Base-by-base conservation (phyloP, 2,797 vertebrate species). In the Chloroceryle inda region DNA sequence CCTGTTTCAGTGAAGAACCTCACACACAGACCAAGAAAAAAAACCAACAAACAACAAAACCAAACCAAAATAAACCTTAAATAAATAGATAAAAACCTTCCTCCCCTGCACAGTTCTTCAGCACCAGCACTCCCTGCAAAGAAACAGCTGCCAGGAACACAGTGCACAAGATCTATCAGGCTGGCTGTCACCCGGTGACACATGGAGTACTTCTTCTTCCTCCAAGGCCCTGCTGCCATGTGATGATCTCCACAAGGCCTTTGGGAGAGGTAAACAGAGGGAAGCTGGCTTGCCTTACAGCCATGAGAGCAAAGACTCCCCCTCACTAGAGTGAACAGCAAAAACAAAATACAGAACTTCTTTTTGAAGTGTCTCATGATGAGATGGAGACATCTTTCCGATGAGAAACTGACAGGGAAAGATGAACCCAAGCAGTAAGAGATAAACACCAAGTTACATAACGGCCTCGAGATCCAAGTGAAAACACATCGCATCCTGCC, bases 241-340 rank as follows among this genome's bases (percentile, higher is more conserved):
- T 4, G 47, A 42, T 3, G 19, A 27, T 44, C n/a, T 11, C 24
- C 2, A 0, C 4, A 3, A 1, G 35, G 56, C 38, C 40, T 47
- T 67, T 0, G 0, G 38, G 29, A 45, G 40, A 56, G 18, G 22
- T 6, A 23, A 82, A 66, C 40, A 66, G 19, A 3, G 1, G 20
- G 31, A 75, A 82, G 29, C 8, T 1, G 3, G 20, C 2, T 18
- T 20, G 23, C 12, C 22, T 73, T 14, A 14, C 10, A 62, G 81
- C 42, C 31, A 23, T 3, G 9, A 38, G 38, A 22, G 27, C 20
- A 69, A 74, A 84, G 20, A 7, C 19, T 61, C 27, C 56, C 18
- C 2, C 33, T 33, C 2, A 0, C 1, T 0, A 35, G 23, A 53
- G 29, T 4, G 0, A 61, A 59, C 11, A 47, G 23, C 21, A 71